A percentile compares a stretch with the other conserved stretches of the same genome.
These are phyloP conservation scores for Hybognathus amarus DNA, from an alignment of 2,797 vertebrate genomes.

Conservation along the genomic window DNA sequence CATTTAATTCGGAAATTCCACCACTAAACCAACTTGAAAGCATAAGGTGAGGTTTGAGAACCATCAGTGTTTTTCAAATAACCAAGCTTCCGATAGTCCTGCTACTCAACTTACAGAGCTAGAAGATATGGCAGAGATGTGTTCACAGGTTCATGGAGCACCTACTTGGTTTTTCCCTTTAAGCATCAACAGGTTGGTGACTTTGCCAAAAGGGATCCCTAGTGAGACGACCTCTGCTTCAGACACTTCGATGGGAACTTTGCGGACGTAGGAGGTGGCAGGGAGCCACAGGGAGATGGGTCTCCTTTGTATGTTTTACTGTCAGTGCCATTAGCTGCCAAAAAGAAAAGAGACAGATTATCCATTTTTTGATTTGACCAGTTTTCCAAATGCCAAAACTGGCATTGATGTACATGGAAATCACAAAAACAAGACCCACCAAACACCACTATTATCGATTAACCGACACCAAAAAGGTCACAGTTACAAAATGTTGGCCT, in stretches of 20 bases:
- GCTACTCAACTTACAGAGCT: background rate
- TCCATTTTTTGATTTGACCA: background rate
- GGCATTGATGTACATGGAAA: conserved; percentile 19
- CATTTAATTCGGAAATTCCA: background rate
- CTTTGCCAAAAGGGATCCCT: conserved; percentile 90
- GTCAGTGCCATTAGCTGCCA: conserved; percentile 83
- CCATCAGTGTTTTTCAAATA: background rate
- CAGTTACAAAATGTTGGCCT: conserved; percentile 3
- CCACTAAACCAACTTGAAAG: conserved; percentile 19
- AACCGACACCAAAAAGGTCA: conserved; percentile 17
- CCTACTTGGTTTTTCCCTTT: conserved; percentile 87
- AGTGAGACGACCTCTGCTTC: conserved; percentile 87
- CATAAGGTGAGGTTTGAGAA: background rate
- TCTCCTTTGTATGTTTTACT: conserved; percentile 82
- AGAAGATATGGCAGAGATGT: background rate
- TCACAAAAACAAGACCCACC: background rate
- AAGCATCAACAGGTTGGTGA: conserved; percentile 88
- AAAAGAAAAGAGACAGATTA: conserved; percentile 8
- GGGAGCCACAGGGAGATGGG: conserved; percentile 70
- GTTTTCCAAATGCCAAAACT: conserved; percentile 31
- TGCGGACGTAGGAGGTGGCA: conserved; percentile 90
- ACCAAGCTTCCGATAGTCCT: background rate
- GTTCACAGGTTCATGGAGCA: background rate
- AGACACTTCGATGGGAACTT: conserved; percentile 83
- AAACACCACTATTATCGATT: conserved; percentile 3